Evolutionary conservation across 1,140 invertebrate genomes (phyloP), one percentile per base, ranked within the genome.

Genomic region (Portunus trituberculatus): DNA sequence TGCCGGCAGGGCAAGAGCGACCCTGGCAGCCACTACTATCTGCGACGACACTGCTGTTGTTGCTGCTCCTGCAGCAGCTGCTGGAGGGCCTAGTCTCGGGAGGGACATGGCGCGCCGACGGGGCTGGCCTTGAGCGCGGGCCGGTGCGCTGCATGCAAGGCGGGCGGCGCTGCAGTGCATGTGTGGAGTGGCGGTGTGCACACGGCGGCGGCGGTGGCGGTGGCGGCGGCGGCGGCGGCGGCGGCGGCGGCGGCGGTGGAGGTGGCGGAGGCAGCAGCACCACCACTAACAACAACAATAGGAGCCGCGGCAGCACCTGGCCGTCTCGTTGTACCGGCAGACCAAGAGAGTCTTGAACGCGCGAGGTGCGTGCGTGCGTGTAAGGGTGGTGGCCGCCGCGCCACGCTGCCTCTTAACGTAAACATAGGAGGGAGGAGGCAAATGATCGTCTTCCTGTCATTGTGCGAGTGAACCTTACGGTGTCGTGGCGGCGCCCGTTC

Each of bases 381-480:
- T 83, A 86, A 92, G 94, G 84, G 91, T 76, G 82, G 91, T 82
- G 94, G 83, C 94, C 91, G 84, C 91, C 94, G 91, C 94, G 91
- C 94, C 91, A 93, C 94, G 94, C 90, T 95, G 94, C 94, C 94
- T 95, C 46, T 59, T 94, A 95, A 95, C 94, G 94, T 95, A 95
- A 95, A 92, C 91, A 92, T 86, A 92, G 94, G 94, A 93, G 94
- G 83, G 88, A 87, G 94, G 91, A 59, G 84, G 46, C 91, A 95
- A 95, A 93, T 95, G 94, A 92, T 95, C 91, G 94, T 95, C 94
- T 95, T 95, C 94, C 94, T 95, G 94, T 95, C 94, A 95, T 95
- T 95, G 94, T 95, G 94, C 91, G 91, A 95, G 94, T 95, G 94
- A 93, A 59, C 83, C 94, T 95, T 95, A 95, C 94, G 94, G 94